Evolutionary conservation across 2,888 invertebrate species (phyloP), one percentile per base, ranked within the genome.

Genomic region (Limnephilus rhombicus): DNA sequence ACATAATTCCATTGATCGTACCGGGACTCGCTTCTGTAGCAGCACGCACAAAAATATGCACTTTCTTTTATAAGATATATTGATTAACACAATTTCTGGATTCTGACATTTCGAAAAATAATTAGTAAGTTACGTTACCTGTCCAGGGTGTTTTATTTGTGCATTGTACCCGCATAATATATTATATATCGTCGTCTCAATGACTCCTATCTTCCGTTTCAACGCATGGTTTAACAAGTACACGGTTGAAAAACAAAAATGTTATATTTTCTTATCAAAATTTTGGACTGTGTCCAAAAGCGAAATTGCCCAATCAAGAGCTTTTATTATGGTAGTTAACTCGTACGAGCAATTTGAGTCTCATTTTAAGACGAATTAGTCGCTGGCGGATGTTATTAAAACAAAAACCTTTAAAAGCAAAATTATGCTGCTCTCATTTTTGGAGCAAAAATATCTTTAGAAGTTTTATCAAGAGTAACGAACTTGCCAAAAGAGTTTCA

Each of bases 361-460:
- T n/a, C 24, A 24, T 68, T 68, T 68, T 5, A 68, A n/a, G 24
- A n/a, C 9, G 68, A 68, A 68, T 68, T 68, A 68, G 68, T 68
- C 68, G 2, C 24, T 24, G 68, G 68, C 68, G 68, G 4, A 9
- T 68, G 7, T 68, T 68, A 68, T 68, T 68, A 68, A 68, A 68
- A 68, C 68, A 68, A 68, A 68, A 68, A n/a, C 68, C 68, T 68
- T 68, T 68, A 68, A 68, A 68, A 68, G 68, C 68, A 68, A 68
- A 68, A 68, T 68, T 68, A 68, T 68, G 68, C 24, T 68, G 9
- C 24, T 68, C 7, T 68, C 68, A 68, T 68, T n/a, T 68, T 68
- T n/a, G n/a, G 24, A 7, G 9, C 68, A 68, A 68, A 68, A 5
- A 68, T 68, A 68, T 68, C 53, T 68, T 68, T 1, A 68, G 24